phyloP scores from a whole-genome alignment of 2,113 vertebrate genomes.

The Hippoglossus stenolepis region DNA sequence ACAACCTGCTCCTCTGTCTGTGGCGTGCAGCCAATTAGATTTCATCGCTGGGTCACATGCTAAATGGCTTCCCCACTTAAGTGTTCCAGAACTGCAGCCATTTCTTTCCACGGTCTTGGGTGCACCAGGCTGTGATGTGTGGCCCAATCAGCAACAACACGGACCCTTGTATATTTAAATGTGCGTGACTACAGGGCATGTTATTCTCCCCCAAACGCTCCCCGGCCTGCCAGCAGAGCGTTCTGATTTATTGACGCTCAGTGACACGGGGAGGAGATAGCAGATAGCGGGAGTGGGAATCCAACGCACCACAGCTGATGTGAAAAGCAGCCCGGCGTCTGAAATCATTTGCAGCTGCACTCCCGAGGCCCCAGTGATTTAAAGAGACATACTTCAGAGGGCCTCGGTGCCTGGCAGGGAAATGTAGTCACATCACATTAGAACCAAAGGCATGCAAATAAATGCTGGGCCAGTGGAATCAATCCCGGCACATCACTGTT shows the following conservation, averaged over 20 bases:
- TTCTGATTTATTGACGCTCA: conserved; percentile 79
- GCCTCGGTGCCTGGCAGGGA: conserved; percentile 59
- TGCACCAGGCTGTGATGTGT: conserved; percentile 46
- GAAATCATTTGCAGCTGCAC: conserved; percentile 73
- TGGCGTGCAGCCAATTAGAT: conserved; percentile 58
- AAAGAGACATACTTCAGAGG: conserved; percentile 76
- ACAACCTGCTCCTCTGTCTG: conserved; percentile 27
- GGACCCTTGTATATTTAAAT: conserved; percentile 72
- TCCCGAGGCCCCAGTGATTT: conserved; percentile 73
- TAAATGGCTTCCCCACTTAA: conserved; percentile 66
- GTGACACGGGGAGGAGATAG: conserved; percentile 70
- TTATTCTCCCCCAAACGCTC: conserved; percentile 78
- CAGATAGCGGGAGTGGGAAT: conserved; percentile 72
- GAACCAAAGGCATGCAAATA: conserved; percentile 72
- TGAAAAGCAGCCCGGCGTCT: conserved; percentile 79
- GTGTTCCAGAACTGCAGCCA: conserved; percentile 66
- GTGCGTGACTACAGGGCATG: conserved; percentile 72
- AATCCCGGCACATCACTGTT: conserved; percentile 66
- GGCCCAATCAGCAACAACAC: conserved; percentile 66
- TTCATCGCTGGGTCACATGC: conserved; percentile 41
- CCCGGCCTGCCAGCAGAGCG: conserved; percentile 58
- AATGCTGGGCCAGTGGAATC: conserved; percentile 59
- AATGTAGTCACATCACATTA: conserved; percentile 73
- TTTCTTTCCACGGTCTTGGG: conserved; percentile 59
- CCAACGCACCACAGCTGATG: conserved; percentile 74